Conservation (phyloP, 2,888 invertebrate genomes). For the Dasysyrphus albostriatus region DNA sequence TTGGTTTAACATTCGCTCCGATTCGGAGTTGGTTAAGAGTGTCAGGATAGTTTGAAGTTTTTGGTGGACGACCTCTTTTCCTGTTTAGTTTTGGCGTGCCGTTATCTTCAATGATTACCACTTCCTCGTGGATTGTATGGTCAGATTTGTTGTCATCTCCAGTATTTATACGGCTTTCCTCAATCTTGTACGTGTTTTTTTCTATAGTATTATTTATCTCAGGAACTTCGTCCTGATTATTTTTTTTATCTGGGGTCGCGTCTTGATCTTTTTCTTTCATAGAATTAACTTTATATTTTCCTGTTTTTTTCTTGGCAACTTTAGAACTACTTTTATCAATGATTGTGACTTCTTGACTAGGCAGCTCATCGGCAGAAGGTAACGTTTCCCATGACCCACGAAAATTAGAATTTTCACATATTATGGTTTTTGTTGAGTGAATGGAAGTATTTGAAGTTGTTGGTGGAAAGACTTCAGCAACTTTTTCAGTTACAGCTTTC, state of each 20-base stretch:
- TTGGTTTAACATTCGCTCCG: not conserved
- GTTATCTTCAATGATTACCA: not conserved
- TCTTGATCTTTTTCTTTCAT: not conserved
- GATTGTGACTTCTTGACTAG: not conserved
- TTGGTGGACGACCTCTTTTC: not conserved
- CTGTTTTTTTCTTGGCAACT: not conserved
- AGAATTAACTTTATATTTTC: not conserved
- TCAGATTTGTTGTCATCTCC: not conserved
- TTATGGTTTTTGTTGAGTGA: not conserved
- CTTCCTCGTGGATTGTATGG: not conserved
- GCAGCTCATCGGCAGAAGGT: not conserved
- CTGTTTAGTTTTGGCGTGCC: not conserved
- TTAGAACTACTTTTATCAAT: not conserved
- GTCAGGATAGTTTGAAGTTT: not conserved
- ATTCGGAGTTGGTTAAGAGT: not conserved
- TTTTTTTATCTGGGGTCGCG: not conserved
- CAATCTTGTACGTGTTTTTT: not conserved
- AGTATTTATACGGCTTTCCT: not conserved
- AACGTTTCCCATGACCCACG: slow-evolving; percentile 13
- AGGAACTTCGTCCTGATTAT: not conserved
- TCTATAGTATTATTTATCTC: not conserved
- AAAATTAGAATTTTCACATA: not conserved
- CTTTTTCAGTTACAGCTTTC: not conserved
- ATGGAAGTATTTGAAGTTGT: not conserved
- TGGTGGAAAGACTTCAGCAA: not conserved